Conservation (phyloP, 2,797 vertebrate species). For the Hypotaenidia okinawae region DNA sequence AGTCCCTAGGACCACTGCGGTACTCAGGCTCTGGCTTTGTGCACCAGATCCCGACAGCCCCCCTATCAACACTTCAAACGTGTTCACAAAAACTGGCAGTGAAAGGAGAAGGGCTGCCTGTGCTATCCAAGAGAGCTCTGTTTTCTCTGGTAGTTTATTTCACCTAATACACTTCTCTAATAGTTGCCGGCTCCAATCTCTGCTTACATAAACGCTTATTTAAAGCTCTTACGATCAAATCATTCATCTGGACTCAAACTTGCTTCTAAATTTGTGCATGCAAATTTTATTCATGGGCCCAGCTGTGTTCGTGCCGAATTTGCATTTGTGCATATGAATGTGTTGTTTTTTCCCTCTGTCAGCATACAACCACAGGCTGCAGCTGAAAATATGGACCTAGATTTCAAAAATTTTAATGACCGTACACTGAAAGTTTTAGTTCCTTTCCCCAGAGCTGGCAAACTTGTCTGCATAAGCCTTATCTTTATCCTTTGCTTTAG, state of each 20-base stretch:
- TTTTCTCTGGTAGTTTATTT: conserved; percentile 70
- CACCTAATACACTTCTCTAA: conserved; percentile 66
- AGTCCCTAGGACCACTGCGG: background rate
- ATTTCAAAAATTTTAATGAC: conserved; percentile 73
- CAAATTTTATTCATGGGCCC: conserved; percentile 75
- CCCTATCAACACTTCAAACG: background rate
- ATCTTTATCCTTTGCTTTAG: conserved; percentile 33
- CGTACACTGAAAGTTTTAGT: conserved; percentile 60
- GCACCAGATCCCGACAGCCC: background rate
- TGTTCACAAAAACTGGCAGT: background rate
- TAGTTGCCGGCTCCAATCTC: conserved; percentile 64
- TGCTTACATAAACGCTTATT: conserved; percentile 73
- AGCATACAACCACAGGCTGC: conserved; percentile 72
- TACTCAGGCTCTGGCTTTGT: background rate
- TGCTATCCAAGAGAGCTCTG: conserved; percentile 33
- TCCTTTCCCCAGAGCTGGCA: conserved; percentile 27
- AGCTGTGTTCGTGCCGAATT: conserved; percentile 73
- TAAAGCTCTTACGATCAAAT: conserved; percentile 73
- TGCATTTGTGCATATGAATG: conserved; percentile 74
- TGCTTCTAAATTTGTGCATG: conserved; percentile 72
- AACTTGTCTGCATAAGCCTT: conserved; percentile 56
- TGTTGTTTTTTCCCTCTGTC: conserved; percentile 72
- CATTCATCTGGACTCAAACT: conserved; percentile 72
- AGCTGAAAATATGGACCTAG: conserved; percentile 74
- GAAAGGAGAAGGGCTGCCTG: conserved; percentile 10